These are phyloP conservation scores for Molossus molossus DNA, from an alignment of 2,797 vertebrate genomes.

Conservation along the genomic window DNA sequence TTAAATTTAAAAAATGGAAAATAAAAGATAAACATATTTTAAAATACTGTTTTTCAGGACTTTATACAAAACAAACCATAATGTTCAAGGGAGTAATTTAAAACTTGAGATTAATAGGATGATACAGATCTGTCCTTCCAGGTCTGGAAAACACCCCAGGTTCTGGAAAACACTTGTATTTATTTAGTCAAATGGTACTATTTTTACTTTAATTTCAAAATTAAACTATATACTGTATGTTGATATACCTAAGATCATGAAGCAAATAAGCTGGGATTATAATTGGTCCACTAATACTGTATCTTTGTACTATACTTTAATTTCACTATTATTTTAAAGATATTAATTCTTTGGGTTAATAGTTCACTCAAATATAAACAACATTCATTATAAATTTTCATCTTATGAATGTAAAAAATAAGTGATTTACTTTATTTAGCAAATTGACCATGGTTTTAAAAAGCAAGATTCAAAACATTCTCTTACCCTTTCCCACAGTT, in stretches of 20 bases:
- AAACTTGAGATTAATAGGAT: slow-evolving; percentile 37
- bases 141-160: background rate
- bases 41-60: slow-evolving; percentile 38
- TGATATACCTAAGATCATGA: background rate
- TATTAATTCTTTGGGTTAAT: slow-evolving; percentile 39
- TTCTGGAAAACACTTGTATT: background rate
- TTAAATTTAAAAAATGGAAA: slow-evolving; percentile 55
- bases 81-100: slow-evolving; percentile 18
- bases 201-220: slow-evolving; percentile 57
- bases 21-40: slow-evolving; percentile 42
- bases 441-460: slow-evolving; percentile 50
- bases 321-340: slow-evolving; percentile 60
- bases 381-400: slow-evolving; percentile 55
- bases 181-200: background rate
- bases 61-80: background rate
- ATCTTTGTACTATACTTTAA: slow-evolving; percentile 17
- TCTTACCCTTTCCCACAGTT: slow-evolving; percentile 4
- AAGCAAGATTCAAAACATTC: slow-evolving; percentile 30
- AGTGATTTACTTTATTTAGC: slow-evolving; percentile 55
- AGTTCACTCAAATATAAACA: slow-evolving; percentile 47
- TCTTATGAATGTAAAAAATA: slow-evolving; percentile 54
- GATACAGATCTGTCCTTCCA: background rate
- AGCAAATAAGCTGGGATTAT: background rate
- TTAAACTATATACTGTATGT: background rate
- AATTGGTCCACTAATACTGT: slow-evolving; percentile 12